These are phyloP conservation scores for Cotesia glomerata DNA, from an alignment of 1,140 invertebrate genomes.

Conservation along the genomic window DNA sequence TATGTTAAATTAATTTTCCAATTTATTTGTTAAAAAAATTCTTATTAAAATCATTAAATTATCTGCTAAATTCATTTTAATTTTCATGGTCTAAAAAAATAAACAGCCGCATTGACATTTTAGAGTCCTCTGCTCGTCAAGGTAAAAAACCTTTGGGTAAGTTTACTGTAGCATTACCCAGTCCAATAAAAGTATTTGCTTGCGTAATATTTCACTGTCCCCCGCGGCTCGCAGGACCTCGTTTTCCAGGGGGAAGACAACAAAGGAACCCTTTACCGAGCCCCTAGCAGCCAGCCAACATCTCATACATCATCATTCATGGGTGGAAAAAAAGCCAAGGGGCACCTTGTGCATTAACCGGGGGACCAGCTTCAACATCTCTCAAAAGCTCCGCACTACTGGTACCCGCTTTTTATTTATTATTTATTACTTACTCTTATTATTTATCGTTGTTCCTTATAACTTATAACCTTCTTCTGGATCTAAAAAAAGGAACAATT, in stretches of 20 bases:
- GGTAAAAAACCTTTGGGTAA: not conserved
- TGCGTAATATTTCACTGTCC: constrained; percentile 55
- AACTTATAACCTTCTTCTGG: no score
- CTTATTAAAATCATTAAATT: no score
- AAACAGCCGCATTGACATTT: constrained; percentile 1
- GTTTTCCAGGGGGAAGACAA: constrained; percentile 31
- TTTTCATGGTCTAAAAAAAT: no score
- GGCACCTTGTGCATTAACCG: not conserved
- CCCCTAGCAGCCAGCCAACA: constrained; percentile 60
- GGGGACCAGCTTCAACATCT: constrained; percentile 24
- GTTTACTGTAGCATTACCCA: not conserved
- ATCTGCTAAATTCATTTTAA: no score
- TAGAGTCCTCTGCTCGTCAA: not conserved
- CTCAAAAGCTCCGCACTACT: not conserved
- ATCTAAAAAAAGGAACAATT: no score
- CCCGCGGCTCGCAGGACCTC: not conserved
- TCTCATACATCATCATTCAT: constrained; percentile 64
- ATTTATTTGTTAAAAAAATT: no score
- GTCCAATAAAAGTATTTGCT: not conserved
- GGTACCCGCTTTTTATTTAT: constrained; percentile 8
- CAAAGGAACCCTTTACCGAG: constrained; percentile 63
- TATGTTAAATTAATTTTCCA: no score
- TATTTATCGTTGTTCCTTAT: not conserved
- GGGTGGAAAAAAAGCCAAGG: constrained; percentile 34
- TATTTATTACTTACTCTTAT: not conserved